Percentiles rank a stretch among this genome's conserved stretches.
These are phyloP conservation scores for Egretta garzetta DNA, from an alignment of 2,113 vertebrate species.

Conservation along the genomic window DNA sequence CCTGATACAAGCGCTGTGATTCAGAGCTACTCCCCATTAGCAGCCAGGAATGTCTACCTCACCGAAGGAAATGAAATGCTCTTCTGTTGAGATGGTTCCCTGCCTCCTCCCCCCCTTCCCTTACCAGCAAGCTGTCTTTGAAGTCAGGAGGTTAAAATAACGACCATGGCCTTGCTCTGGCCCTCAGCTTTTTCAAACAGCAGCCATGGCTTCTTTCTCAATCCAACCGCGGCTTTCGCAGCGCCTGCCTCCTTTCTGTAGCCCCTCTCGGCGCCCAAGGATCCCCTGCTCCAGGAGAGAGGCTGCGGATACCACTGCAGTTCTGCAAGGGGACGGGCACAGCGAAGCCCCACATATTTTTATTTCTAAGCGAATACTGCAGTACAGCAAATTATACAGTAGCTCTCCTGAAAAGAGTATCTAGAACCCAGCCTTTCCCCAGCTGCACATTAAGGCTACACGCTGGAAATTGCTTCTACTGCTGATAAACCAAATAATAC, in stretches of 20 bases:
- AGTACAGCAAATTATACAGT: background rate
- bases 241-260: background rate
- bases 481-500: constrained; percentile 11
- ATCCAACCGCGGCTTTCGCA: background rate
- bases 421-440: background rate
- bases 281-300: background rate
- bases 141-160: constrained; percentile 89
- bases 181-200: constrained; percentile 66
- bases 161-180: constrained; percentile 65
- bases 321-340: background rate
- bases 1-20: constrained; percentile 80
- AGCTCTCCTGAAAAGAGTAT: background rate
- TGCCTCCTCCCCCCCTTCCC: constrained; percentile 42
- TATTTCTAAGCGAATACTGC: background rate
- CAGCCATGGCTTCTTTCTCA: constrained; percentile 63
- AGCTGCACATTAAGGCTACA: background rate
- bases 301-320: background rate
- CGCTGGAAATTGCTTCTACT: background rate
- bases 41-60: constrained; percentile 79
- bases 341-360: background rate
- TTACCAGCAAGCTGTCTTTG: constrained; percentile 71
- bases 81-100: constrained; percentile 79
- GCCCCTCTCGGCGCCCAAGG: background rate
- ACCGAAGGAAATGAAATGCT: constrained; percentile 84
- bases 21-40: constrained; percentile 82